A percentile compares a stretch with the other conserved stretches of the same genome.
phyloP scores from a whole-genome alignment of 2,113 vertebrate genomes.

The Eulacestoma nigropectus region DNA sequence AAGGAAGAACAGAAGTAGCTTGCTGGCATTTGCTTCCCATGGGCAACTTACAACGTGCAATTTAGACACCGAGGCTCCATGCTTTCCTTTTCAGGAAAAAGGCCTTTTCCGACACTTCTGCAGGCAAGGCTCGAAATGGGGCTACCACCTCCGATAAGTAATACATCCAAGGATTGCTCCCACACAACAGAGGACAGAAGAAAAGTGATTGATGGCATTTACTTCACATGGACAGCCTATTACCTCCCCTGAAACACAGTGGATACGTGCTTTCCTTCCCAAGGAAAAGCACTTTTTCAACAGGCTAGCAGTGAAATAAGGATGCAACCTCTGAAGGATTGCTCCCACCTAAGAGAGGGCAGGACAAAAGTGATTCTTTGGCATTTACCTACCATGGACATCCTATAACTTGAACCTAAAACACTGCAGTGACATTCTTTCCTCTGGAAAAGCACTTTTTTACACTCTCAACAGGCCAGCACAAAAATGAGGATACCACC shows the following conservation, averaged over 20 bases:
- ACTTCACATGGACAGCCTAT: neutral
- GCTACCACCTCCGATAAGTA: neutral
- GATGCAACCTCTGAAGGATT: neutral
- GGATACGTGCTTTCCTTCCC: neutral
- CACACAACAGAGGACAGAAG: neutral
- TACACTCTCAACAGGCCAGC: neutral
- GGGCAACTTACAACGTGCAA: neutral
- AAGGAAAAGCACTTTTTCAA: neutral
- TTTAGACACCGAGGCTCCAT: neutral
- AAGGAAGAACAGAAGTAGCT: neutral
- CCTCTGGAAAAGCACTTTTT: neutral
- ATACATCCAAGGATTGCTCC: neutral
- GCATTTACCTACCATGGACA: neutral
- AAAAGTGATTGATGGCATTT: neutral
- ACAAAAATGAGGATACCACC: neutral
- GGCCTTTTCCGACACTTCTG: neutral
- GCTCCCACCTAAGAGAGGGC: neutral
- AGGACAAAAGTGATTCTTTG: neutral
- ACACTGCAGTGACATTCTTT: rapidly evolving
- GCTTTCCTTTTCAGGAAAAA: neutral
- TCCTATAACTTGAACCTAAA: neutral
- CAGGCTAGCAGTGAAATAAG: neutral
- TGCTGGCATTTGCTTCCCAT: neutral
- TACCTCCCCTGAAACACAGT: neutral
- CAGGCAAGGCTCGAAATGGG: neutral